A percentile compares a stretch with the other conserved stretches of the same genome.
Evolutionary conservation across 64 coral and sea anemone genomes (phyloP).

Genomic region (Montipora sp.): DNA sequence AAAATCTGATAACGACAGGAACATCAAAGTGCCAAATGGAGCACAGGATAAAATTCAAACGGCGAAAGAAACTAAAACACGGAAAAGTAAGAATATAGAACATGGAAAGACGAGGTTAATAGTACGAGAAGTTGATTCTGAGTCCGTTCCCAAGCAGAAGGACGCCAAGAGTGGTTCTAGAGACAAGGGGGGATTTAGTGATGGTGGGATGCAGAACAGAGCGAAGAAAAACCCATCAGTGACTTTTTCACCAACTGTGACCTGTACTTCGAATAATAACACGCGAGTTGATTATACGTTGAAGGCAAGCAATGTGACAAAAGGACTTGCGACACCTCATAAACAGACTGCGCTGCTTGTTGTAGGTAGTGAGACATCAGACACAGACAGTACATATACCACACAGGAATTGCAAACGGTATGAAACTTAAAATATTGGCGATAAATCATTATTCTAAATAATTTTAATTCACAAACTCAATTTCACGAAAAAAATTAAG

Average conservation of each 20-base stretch:
- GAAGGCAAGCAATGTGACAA: background rate
- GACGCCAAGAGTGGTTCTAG: background rate
- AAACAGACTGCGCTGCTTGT: background rate
- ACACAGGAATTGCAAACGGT: conserved; percentile 74
- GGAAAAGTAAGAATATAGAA: background rate
- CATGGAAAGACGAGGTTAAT: background rate
- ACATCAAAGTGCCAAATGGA: background rate
- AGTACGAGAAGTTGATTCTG: conserved; percentile 23
- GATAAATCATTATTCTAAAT: background rate
- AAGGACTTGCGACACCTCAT: background rate
- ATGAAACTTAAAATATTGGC: conserved; percentile 36
- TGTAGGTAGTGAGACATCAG: conserved; percentile 79
- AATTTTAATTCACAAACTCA: background rate
- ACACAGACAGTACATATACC: conserved; percentile 75
- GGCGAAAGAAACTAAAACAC: background rate
- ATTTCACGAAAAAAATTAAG: background rate
- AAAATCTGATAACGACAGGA: background rate
- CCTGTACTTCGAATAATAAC: conserved; percentile 20
- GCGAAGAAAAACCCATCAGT: conserved; percentile 72
- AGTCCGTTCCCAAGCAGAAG: background rate
- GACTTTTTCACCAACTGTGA: conserved; percentile 82
- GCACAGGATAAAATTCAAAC: background rate
- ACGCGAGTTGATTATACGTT: background rate
- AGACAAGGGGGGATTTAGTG: conserved; percentile 53
- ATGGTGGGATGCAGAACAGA: conserved; percentile 13